These are phyloP conservation scores for Autographa pulchrina DNA, from an alignment of 2,888 invertebrate species.

Conservation along the genomic window DNA sequence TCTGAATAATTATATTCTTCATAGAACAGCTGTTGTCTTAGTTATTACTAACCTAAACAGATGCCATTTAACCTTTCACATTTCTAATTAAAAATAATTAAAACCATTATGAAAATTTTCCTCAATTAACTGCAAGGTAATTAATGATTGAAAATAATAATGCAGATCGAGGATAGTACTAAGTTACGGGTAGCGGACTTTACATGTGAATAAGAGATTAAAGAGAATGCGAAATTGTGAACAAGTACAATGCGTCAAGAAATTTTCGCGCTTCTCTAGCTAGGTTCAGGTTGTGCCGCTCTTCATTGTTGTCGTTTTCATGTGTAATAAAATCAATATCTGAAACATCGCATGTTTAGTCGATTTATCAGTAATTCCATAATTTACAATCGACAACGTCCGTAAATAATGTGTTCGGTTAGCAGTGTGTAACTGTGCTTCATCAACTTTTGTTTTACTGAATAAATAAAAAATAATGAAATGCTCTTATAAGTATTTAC, in stretches of 20 bases:
- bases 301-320: background rate
- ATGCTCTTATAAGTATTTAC: too few relatives aligned
- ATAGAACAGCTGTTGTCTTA: slow-evolving; percentile 8
- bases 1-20: slow-evolving; percentile 1
- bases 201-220: slow-evolving; percentile 25
- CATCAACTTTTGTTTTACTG: too few relatives aligned
- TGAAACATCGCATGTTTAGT: background rate
- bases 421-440: too few relatives aligned
- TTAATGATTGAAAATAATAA: background rate
- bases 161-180: background rate
- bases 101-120: background rate
- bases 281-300: background rate
- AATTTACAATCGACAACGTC: too few relatives aligned
- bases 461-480: too few relatives aligned
- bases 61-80: slow-evolving; percentile 63
- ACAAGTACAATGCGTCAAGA: slow-evolving; percentile 1
- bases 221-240: slow-evolving; percentile 5
- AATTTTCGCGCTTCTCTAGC: slow-evolving; percentile 35
- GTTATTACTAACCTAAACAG: slow-evolving; percentile 38
- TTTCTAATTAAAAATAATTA: slow-evolving; percentile 48
- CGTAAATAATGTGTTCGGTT: too few relatives aligned
- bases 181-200: background rate
- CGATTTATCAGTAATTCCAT: background rate
- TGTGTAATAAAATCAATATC: background rate
- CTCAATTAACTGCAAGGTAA: background rate